Conservation (phyloP, 2,888 invertebrate genomes). For the Herminia tarsipennalis region DNA sequence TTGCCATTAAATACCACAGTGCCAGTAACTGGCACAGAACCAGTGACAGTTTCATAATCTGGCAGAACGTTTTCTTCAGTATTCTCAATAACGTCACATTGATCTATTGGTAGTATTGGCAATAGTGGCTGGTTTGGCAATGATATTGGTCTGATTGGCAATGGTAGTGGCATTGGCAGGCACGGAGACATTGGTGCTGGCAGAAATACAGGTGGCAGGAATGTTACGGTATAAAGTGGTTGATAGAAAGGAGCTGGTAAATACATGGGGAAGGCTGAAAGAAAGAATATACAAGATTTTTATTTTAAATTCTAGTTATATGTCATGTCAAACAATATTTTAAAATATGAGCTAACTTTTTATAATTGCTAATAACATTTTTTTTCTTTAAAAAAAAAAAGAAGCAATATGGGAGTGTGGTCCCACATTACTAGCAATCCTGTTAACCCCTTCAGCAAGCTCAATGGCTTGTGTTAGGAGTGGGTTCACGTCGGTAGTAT, state of each 20-base stretch:
- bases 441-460: no score
- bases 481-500: no score
- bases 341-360: no score
- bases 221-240: not conserved
- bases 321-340: no score
- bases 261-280: not conserved
- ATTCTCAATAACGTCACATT: not conserved
- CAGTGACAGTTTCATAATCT: not conserved
- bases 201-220: not conserved
- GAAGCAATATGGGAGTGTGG: no score
- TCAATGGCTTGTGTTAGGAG: no score
- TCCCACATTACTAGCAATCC: no score
- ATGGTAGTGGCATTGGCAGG: not conserved
- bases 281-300: not conserved
- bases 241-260: not conserved
- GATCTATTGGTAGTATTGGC: not conserved
- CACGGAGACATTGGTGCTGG: not conserved
- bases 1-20: conserved; percentile 22
- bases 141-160: not conserved
- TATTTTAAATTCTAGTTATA: no score
- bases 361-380: no score
- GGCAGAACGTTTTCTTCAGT: not conserved
- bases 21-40: not conserved
- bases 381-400: no score
- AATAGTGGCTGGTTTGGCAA: not conserved